A percentile compares a stretch with the other conserved stretches of the same genome.
Conservation (phyloP, 2,113 vertebrate species). For the Epinephelus cyanopodus region DNA sequence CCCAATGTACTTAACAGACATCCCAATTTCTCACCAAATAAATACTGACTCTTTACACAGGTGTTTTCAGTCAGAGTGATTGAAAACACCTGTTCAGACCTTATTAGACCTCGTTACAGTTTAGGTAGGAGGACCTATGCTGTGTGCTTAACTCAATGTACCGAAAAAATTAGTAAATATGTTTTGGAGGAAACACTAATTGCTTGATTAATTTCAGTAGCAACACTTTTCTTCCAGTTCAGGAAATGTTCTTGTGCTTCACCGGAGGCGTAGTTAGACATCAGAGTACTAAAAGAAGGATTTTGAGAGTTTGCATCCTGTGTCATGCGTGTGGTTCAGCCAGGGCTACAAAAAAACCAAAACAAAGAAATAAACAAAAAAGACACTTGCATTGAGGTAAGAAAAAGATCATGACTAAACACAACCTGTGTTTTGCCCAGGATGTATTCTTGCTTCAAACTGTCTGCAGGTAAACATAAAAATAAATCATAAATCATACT, state of each 20-base stretch:
- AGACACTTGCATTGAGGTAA: neutral
- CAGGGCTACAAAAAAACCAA: neutral
- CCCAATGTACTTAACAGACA: neutral
- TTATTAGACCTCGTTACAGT: conserved; percentile 19
- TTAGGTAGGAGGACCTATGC: neutral
- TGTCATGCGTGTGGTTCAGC: neutral
- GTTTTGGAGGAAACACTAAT: no score
- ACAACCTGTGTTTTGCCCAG: neutral
- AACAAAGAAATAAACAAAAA: no score
- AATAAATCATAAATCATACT: neutral
- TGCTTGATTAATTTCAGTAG: no score
- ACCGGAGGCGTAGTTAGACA: neutral
- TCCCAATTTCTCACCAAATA: neutral
- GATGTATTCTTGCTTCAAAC: no score
- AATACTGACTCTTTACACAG: neutral
- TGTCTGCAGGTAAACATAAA: neutral
- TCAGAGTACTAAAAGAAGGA: neutral
- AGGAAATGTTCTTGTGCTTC: neutral
- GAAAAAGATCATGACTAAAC: neutral
- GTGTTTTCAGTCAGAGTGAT: neutral
- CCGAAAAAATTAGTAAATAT: no score
- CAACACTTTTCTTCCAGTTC: neutral
- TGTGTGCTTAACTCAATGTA: neutral
- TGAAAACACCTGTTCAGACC: neutral
- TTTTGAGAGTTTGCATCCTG: neutral